These are phyloP conservation scores for Nephila pilipes DNA, from an alignment of 1,140 invertebrate species.

Conservation along the genomic window DNA sequence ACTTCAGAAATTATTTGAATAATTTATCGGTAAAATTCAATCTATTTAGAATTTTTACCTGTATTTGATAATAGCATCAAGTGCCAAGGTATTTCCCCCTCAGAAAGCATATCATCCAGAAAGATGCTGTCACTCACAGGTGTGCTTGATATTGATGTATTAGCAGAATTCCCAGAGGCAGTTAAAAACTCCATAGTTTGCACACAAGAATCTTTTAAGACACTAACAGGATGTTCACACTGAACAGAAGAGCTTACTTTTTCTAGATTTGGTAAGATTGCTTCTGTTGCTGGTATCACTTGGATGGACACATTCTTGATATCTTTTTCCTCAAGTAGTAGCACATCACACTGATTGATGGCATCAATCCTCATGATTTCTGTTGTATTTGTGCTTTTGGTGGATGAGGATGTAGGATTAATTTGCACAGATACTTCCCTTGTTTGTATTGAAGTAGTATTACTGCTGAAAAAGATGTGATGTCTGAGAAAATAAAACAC, in stretches of 20 bases:
- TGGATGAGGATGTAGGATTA: constrained; percentile 6
- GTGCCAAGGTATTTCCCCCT: constrained; percentile 63
- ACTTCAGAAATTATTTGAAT: no score
- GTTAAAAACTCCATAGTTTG: constrained; percentile 6
- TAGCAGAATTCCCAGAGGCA: constrained; percentile 1
- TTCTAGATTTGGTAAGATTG: background rate
- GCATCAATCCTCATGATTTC: constrained; percentile 10
- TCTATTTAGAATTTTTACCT: background rate
- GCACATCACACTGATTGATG: background rate
- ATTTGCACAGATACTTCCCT: constrained; percentile 67
- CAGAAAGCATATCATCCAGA: constrained; percentile 67
- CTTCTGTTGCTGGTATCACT: background rate
- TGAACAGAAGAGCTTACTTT: constrained; percentile 15
- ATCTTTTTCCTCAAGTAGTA: background rate
- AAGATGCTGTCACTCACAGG: constrained; percentile 64
- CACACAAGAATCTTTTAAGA: background rate
- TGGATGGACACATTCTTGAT: background rate
- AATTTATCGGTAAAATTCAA: no score
- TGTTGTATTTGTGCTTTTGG: constrained; percentile 46
- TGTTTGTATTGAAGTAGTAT: background rate
- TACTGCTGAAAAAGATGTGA: background rate
- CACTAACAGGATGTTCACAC: background rate
- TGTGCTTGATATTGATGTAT: constrained; percentile 52
- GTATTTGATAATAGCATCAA: constrained; percentile 26
- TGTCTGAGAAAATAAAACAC: background rate